Conservation (phyloP, 2,888 invertebrate species). For the Hetaerina titia region DNA sequence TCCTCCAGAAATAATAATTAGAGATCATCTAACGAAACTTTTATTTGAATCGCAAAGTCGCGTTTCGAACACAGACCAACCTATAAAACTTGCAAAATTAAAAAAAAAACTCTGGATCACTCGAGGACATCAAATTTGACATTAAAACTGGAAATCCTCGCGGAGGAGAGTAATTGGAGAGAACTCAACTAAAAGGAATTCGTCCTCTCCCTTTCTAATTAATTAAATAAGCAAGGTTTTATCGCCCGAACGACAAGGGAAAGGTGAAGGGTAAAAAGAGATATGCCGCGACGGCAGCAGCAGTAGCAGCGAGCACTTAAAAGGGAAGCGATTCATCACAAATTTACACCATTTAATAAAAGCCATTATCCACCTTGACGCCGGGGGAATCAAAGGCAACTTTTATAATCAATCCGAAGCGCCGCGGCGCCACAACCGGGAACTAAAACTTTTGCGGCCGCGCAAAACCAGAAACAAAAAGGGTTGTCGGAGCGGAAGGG, state of each 20-base stretch:
- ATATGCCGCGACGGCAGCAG: neutral
- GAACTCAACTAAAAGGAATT: neutral
- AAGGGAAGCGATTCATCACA: neutral
- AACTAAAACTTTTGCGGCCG: neutral
- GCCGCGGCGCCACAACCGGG: neutral
- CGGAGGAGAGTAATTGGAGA: neutral
- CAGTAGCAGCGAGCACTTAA: neutral
- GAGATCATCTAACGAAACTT: neutral
- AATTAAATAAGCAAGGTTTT: neutral
- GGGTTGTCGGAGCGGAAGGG: neutral
- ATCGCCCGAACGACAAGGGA: neutral
- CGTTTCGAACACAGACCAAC: neutral
- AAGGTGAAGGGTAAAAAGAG: neutral
- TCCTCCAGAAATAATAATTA: too few species aligned
- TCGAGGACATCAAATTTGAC: neutral
- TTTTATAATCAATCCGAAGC: neutral
- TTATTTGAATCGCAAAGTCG: neutral
- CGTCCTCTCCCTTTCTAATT: neutral
- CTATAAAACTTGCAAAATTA: neutral
- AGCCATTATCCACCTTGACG: neutral
- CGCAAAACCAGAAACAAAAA: slow-evolving; percentile 59
- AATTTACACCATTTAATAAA: neutral
- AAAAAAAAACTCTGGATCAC: neutral
- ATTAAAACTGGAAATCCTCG: neutral
- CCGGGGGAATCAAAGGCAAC: slow-evolving; percentile 37